Evolutionary conservation across 2,797 vertebrate genomes (phyloP).

Genomic region (Xyrichtys novacula): DNA sequence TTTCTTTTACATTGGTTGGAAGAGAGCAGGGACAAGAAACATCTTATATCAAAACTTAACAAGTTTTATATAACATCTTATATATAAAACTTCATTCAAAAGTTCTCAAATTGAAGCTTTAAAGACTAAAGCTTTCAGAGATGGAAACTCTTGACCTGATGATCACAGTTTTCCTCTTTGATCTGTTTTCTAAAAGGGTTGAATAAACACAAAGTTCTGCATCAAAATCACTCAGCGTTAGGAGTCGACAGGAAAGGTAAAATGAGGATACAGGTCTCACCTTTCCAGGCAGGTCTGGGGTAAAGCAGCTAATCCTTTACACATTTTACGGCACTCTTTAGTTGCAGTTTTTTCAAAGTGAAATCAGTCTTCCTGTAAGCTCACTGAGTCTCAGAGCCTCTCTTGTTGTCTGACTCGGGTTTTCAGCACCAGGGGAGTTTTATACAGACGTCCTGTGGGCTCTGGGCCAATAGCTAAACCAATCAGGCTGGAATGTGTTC

Average conservation of each 20-base stretch:
- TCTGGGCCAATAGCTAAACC: conserved; percentile 77
- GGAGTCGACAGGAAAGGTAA: background rate
- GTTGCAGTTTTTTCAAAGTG: conserved; percentile 40
- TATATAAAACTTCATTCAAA: too few species aligned
- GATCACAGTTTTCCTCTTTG: background rate
- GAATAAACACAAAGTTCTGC: background rate
- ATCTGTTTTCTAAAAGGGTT: background rate
- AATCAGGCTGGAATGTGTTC: conserved; percentile 84
- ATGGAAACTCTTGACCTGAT: conserved; percentile 6
- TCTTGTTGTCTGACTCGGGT: conserved; percentile 74
- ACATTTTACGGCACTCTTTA: conserved; percentile 85
- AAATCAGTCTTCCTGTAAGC: conserved; percentile 38
- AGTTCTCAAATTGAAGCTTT: background rate
- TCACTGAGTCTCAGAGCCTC: conserved; percentile 39
- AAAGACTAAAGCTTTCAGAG: background rate
- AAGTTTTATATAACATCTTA: too few species aligned
- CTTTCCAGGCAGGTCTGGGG: conserved; percentile 93
- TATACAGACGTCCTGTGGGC: conserved; percentile 83
- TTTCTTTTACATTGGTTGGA: too few species aligned
- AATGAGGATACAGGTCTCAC: conserved; percentile 78
- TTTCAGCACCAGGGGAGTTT: conserved; percentile 70
- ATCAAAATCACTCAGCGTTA: background rate
- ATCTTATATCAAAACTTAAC: too few species aligned
- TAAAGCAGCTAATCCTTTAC: conserved; percentile 93
- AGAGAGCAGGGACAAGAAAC: too few species aligned